Conservation (phyloP, 2,113 vertebrate genomes). For the Cheilinus undulatus region DNA sequence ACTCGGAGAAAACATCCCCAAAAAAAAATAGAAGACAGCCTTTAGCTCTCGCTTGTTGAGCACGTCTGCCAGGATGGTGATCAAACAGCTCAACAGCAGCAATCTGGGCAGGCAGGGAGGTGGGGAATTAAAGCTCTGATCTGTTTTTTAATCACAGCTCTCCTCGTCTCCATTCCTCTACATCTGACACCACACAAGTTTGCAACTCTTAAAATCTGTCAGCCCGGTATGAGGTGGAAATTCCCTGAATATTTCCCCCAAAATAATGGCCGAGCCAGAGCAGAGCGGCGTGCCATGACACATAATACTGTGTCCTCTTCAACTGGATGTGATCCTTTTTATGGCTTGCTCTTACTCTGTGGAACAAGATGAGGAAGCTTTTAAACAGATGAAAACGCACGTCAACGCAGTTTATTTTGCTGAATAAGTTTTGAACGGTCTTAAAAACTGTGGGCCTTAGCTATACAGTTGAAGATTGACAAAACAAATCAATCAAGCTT, state of each 20-base stretch:
- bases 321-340: slow-evolving; percentile 15
- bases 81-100: slow-evolving; percentile 76
- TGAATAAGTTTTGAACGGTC: not conserved
- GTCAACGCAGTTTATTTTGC: not conserved
- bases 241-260: slow-evolving; percentile 68
- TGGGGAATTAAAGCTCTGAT: slow-evolving; percentile 75
- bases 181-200: slow-evolving; percentile 76
- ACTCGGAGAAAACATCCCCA: slow-evolving; percentile 52
- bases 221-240: slow-evolving; percentile 70
- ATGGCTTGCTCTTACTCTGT: not conserved
- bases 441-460: not conserved
- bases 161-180: slow-evolving; percentile 50
- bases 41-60: slow-evolving; percentile 56
- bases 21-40: slow-evolving; percentile 41
- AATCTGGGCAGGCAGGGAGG: slow-evolving; percentile 66
- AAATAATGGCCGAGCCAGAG: slow-evolving; percentile 55
- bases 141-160: slow-evolving; percentile 80
- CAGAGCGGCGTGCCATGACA: slow-evolving; percentile 48
- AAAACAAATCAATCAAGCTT: not conserved
- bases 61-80: slow-evolving; percentile 60
- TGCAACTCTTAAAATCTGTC: slow-evolving; percentile 67
- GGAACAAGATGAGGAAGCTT: not conserved
- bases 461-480: not conserved
- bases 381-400: not conserved
- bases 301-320: slow-evolving; percentile 30